Evolutionary conservation across 2,797 vertebrate species (phyloP).

Genomic region (Gymnopithys bicolor): DNA sequence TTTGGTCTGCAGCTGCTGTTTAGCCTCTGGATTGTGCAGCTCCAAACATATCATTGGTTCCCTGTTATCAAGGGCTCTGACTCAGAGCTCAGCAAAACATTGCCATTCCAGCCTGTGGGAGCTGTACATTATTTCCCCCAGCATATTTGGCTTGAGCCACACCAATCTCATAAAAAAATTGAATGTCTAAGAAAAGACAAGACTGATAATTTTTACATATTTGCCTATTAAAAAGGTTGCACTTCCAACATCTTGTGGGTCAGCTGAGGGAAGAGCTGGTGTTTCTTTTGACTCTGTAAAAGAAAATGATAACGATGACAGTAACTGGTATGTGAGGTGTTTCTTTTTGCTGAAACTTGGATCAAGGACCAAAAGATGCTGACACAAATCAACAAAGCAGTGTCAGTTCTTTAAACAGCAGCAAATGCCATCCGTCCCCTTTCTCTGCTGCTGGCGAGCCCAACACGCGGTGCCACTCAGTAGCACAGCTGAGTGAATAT

Average conservation of each 20-base stretch:
- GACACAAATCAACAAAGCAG: background rate
- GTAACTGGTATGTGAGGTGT: background rate
- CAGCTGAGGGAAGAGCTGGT: background rate
- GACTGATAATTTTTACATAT: background rate
- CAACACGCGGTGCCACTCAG: fast-evolving
- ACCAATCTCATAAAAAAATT: background rate
- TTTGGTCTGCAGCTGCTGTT: constrained; percentile 9
- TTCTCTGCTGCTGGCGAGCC: background rate
- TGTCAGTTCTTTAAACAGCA: background rate
- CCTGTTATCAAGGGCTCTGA: constrained; percentile 31
- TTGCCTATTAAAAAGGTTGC: background rate
- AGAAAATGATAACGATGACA: background rate
- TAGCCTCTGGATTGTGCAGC: background rate
- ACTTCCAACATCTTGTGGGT: background rate
- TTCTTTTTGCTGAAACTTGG: background rate
- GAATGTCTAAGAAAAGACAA: background rate
- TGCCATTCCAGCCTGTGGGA: background rate
- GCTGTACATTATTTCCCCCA: background rate
- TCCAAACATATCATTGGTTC: background rate
- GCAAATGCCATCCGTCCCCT: background rate
- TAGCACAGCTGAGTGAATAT: background rate
- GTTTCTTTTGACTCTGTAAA: background rate
- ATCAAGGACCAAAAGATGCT: background rate
- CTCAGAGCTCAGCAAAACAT: constrained; percentile 17
- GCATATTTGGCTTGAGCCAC: background rate